Conservation (phyloP, 64 coral and sea anemone species). For the Pachyseris speciosa region DNA sequence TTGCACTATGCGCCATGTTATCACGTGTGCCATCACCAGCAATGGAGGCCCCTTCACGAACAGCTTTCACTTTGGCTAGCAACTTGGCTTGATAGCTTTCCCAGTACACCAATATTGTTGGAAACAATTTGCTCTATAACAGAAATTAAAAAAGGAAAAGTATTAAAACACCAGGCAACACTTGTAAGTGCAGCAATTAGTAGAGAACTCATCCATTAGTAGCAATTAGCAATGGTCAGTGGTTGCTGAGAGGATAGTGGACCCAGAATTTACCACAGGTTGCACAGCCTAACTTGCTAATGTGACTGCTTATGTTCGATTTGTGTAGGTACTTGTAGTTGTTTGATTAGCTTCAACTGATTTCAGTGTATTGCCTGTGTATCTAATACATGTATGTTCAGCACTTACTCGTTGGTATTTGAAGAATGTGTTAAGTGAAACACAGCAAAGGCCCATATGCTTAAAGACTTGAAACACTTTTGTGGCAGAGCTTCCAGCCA, state of each 20-base stretch:
- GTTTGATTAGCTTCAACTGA: not conserved
- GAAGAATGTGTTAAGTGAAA: constrained; percentile 26
- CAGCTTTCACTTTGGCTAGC: not conserved
- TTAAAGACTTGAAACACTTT: constrained; percentile 10
- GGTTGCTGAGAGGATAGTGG: not conserved
- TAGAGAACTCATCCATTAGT: not conserved
- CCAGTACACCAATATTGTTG: constrained; percentile 22
- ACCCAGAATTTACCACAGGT: not conserved
- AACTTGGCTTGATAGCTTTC: constrained; percentile 14
- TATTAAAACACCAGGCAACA: no score
- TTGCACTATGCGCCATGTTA: no score
- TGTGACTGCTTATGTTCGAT: not conserved
- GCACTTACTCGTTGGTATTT: not conserved
- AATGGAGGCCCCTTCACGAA: not conserved
- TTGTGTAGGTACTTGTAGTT: not conserved
- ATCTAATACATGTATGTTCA: not conserved
- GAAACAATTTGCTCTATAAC: not conserved
- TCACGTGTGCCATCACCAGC: constrained; percentile 7
- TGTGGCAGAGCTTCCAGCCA: constrained; percentile 6
- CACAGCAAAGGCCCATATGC: constrained; percentile 28
- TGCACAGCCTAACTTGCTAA: not conserved
- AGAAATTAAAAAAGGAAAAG: not conserved
- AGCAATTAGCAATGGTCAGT: not conserved
- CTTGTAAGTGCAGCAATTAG: no score
- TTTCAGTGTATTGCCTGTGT: not conserved